These are phyloP conservation scores for chimpanzee (Pan troglodytes) DNA, from an alignment of 2,113 vertebrate genomes.

Conservation along the genomic window NHGRI_mPanTro3-v2.1_pri NC_072402.2:153938501-153939000, in stretches of 20 bases:
- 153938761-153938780: slow-evolving; percentile 63
- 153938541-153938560: slow-evolving; percentile 63
- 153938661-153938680: slow-evolving; percentile 75
- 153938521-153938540: slow-evolving; percentile 78
- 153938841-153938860: slow-evolving; percentile 42
- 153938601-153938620: slow-evolving; percentile 43
- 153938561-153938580: slow-evolving; percentile 69
- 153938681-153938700: slow-evolving; percentile 74
- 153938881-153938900: not conserved
- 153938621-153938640: slow-evolving; percentile 56
- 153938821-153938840: slow-evolving; percentile 72
- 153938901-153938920: not conserved
- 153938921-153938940: not conserved
- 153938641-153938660: slow-evolving; percentile 55
- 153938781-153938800: slow-evolving; percentile 66
- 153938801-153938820: slow-evolving; percentile 61
- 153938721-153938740: slow-evolving; percentile 58
- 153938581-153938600: slow-evolving; percentile 69
- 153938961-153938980: not conserved
- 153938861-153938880: slow-evolving; percentile 62
- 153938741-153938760: slow-evolving; percentile 64
- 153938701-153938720: slow-evolving; percentile 27
- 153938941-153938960: not conserved
- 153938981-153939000: not conserved
- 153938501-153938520: slow-evolving; percentile 81